phyloP scores from a whole-genome alignment of 2,797 vertebrate species.

The Pteropus rufus region DNA sequence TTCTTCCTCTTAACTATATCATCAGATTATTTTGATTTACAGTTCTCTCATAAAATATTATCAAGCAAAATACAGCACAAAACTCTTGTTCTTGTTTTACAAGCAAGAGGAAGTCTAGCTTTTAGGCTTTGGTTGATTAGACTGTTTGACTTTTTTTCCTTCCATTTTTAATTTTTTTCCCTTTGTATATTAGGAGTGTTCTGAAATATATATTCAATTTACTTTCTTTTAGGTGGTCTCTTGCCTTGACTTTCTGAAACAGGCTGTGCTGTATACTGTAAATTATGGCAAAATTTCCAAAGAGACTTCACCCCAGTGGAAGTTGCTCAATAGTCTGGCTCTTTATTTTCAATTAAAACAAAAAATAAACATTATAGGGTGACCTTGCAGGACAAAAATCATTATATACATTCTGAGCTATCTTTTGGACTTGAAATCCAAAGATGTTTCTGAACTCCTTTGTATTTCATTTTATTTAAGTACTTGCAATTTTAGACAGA shows the following conservation, averaged over 20 bases:
- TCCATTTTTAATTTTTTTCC: no score
- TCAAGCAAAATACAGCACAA: conserved; percentile 11
- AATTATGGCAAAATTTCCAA: not conserved
- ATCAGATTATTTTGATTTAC: conserved; percentile 51
- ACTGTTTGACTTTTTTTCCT: not conserved
- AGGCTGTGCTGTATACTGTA: not conserved
- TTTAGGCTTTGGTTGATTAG: not conserved
- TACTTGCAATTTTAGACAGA: conserved; percentile 54
- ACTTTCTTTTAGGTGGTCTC: not conserved
- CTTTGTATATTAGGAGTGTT: not conserved
- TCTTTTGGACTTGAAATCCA: conserved; percentile 44
- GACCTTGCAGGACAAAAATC: conserved; percentile 37
- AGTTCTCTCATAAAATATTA: conserved; percentile 36
- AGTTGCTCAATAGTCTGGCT: not conserved
- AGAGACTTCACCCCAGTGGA: not conserved
- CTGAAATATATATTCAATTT: not conserved
- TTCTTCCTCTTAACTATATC: conserved; percentile 29
- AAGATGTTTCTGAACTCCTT: conserved; percentile 43
- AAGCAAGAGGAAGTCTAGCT: not conserved
- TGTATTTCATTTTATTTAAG: conserved; percentile 66
- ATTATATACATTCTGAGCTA: conserved; percentile 14
- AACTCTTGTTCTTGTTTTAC: not conserved
- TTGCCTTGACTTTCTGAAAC: not conserved
- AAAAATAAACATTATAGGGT: conserved; percentile 33
- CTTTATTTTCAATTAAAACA: conserved; percentile 25